Evolutionary conservation across 2,113 vertebrate species (phyloP).

Genomic region (Cyphomyrus plagiostoma): DNA sequence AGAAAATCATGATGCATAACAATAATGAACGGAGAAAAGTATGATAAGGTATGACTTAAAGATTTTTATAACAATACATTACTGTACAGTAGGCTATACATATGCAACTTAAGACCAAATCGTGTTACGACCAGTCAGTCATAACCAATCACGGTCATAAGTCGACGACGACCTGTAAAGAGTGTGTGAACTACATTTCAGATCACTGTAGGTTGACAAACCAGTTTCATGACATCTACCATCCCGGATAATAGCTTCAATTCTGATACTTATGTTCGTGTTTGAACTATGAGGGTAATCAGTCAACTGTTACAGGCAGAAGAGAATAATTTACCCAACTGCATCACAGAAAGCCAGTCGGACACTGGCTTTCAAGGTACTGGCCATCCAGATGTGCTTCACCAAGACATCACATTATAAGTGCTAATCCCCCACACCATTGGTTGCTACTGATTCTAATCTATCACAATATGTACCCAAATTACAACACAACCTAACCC

Average conservation of each 20-base stretch:
- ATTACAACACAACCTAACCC: neutral
- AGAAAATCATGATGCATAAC: too few relatives aligned
- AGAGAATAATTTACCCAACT: neutral
- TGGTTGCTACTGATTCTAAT: neutral
- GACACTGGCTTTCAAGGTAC: neutral
- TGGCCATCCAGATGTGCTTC: neutral
- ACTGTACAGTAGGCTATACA: too few relatives aligned
- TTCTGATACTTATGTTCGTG: neutral
- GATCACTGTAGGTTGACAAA: neutral
- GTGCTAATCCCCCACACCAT: neutral
- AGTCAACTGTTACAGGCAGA: neutral
- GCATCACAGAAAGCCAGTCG: neutral
- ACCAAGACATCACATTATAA: neutral
- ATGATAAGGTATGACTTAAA: too few relatives aligned
- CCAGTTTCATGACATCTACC: neutral
- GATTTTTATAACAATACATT: too few relatives aligned
- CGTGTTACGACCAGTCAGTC: too few relatives aligned
- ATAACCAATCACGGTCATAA: too few relatives aligned
- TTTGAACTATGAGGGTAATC: neutral
- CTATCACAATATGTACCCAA: neutral
- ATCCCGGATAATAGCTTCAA: neutral
- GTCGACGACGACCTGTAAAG: neutral
- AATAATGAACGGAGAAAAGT: too few relatives aligned
- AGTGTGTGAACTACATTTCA: neutral
- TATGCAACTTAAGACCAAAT: too few relatives aligned